Evolutionary conservation across 2,888 invertebrate species (phyloP), one percentile per base, ranked within the genome.

Genomic region (Stenchaetothrips biformis): DNA sequence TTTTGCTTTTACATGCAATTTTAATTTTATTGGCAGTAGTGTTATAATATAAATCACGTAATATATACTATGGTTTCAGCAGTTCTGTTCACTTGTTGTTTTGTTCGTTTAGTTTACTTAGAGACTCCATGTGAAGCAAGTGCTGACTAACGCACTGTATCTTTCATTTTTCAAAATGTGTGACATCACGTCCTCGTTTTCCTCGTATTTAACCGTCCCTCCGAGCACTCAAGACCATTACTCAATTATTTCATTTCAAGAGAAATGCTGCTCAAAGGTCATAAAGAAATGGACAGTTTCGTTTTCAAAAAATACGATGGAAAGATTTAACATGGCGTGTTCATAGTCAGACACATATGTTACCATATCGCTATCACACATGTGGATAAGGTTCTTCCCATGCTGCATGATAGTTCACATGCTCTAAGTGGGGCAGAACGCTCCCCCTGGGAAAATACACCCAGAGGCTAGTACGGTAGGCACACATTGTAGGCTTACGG

Each of bases 1-100:
- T 79, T 49, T 49, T 59, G 18, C 18, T 79, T 47, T 67, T 79
- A 47, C 48, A 13, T 79, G 79, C 79, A 37, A 79, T 79, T 62
- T 79, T 79, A 21, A 27, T 59, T 79, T n/a, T 37, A 79, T 8
- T 79, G 49, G 49, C 77, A n/a, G 49, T 80, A 74, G 67, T 9
- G 7, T 74, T 25, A 13, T 18, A 4, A 59, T 13, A 18, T 18
- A 16, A 59, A 59, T 59, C 59, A 59, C 18, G 11, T 59, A 59
- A 59, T 16, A 59, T 13, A 18, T 18, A 59, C 59, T 59, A 18
- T 59, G 59, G 59, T 59, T 59, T 13, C 59, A 59, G 59, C 59
- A 59, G 59, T 59, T 59, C 18, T 59, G 13, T 2, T 59, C 18
- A 59, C 59, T 18, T 59, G 59, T 18, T 59, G 59, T 16, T 59